Evolutionary conservation across 2,888 invertebrate genomes (phyloP), one percentile per base, ranked within the genome.

Genomic region (Protophormia terraenovae): DNA sequence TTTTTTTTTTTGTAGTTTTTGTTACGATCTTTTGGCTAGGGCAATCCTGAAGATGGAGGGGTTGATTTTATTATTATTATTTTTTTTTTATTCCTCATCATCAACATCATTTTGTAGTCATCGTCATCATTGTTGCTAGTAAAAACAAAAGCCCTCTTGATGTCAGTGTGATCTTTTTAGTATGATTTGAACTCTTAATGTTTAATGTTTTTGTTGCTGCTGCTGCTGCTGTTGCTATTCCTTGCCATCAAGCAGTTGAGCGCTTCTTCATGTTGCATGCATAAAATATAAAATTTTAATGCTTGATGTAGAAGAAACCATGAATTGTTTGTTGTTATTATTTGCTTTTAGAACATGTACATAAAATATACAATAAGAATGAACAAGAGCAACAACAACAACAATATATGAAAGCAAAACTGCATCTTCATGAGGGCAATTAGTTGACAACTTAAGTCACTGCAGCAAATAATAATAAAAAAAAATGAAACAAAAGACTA

Each of bases 391-490:
- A 80, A 66, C 32, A 72, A 53, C 8, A 55, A 66, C 55, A 60
- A 58, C 35, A 80, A 69, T 47, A 71, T 66, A 32, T 58, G 79
- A 32, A 71, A 41, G 38, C 71, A 82, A 75, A 82, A 78, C 75
- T 71, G 78, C 82, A 82, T 79, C 82, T 85, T 82, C 85, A 85
- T 85, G 85, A 85, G 85, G 85, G 85, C 85, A 85, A 85, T 85
- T 85, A 85, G 85, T 85, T 85, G 85, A 85, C 85, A 85, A 85
- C 85, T 85, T 85, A 85, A 85, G 85, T 82, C 85, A 85, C 78
- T 64, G 78, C 71, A 53, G 47, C 5, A 29, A 66, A 29, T 64
- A 67, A 55, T 58, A 64, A 27, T 35, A 38, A 62, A 58, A 55
- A 69, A 41, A 67, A 50, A 64, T 2, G 45, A 53, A 47, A 67